A percentile compares a stretch with the other conserved stretches of the same genome.
Conservation (phyloP, 2,888 invertebrate species). For the Zele albiditarsus region DNA sequence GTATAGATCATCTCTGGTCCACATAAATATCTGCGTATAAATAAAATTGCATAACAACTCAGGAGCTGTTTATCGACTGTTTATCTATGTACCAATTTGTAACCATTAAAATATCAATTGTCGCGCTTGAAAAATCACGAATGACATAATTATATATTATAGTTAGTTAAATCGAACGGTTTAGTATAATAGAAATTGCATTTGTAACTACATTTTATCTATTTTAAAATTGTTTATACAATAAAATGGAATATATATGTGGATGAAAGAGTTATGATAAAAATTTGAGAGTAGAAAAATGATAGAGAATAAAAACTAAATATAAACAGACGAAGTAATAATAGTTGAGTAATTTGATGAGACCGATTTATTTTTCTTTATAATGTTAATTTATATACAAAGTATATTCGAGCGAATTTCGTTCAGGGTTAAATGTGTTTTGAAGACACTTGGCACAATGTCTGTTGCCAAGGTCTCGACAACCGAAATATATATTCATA, state of each 20-base stretch:
- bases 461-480: slow-evolving; percentile 23
- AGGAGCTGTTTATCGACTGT: not conserved
- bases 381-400: not conserved
- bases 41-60: not conserved
- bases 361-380: not conserved
- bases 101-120: not conserved
- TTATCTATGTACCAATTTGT: not conserved
- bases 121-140: slow-evolving; percentile 1
- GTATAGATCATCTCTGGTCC: not conserved
- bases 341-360: too few species aligned
- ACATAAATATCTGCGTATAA: not conserved
- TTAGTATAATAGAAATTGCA: not conserved
- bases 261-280: not conserved
- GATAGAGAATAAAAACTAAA: too few species aligned
- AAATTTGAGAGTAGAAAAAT: too few species aligned
- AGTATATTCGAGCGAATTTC: not conserved
- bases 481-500: not conserved
- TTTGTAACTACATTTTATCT: too few species aligned
- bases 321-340: too few species aligned
- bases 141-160: not conserved
- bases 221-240: too few species aligned
- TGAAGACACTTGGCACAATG: slow-evolving; percentile 26
- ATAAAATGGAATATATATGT: not conserved
- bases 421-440: slow-evolving; percentile 18
- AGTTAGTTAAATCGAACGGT: not conserved